A percentile compares a stretch with the other conserved stretches of the same genome.
Evolutionary conservation across 2,888 invertebrate species (phyloP).

Genomic region (Thecocarcelia acutangulata): DNA sequence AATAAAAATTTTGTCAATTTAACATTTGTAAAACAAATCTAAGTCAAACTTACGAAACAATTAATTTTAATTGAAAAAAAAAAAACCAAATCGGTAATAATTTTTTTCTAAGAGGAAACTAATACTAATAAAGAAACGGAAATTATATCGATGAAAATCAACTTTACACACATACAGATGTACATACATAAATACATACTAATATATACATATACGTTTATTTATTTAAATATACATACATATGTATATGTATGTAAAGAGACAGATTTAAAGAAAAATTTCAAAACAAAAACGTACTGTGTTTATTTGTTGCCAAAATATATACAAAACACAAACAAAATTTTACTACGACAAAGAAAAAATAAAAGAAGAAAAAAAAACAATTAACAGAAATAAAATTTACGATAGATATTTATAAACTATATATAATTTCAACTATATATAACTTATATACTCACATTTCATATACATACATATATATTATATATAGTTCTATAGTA

Average conservation of each 20-base stretch:
- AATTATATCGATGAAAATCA: slow-evolving; percentile 40
- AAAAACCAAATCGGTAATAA: too few species aligned
- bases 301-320: slow-evolving; percentile 82
- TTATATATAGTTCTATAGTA: not conserved
- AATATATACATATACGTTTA: slow-evolving; percentile 62
- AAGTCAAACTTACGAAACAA: too few species aligned
- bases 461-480: slow-evolving; percentile 53
- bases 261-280: slow-evolving; percentile 67
- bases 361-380: slow-evolving; percentile 32
- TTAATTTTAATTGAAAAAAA: too few species aligned
- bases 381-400: slow-evolving; percentile 41
- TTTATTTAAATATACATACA: slow-evolving; percentile 51
- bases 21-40: too few species aligned
- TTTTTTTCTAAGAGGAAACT: not conserved
- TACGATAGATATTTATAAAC: slow-evolving; percentile 15
- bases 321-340: slow-evolving; percentile 73
- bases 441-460: slow-evolving; percentile 46
- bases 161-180: slow-evolving; percentile 61
- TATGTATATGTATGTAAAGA: slow-evolving; percentile 42
- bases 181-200: slow-evolving; percentile 64
- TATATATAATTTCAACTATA: slow-evolving; percentile 45
- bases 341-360: too few species aligned
- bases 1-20: too few species aligned
- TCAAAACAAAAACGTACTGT: slow-evolving; percentile 79
- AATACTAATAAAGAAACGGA: slow-evolving; percentile 29